Conservation (phyloP, 2,113 vertebrate genomes). For the Pteropus alecto region DNA sequence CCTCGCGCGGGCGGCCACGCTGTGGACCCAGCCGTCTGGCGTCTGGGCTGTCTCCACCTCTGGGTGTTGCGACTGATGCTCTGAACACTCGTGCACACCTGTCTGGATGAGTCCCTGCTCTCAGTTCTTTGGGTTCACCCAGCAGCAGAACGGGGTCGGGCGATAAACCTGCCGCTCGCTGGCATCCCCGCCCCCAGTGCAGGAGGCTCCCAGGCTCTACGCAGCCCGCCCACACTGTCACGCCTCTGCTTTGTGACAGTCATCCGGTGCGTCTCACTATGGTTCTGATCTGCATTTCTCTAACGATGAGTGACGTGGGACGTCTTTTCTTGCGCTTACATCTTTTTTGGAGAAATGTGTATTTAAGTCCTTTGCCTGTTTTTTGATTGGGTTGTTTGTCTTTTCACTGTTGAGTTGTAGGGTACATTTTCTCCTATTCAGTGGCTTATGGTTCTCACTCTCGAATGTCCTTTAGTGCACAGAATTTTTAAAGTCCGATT, state of each 20-base stretch:
- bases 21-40: background rate
- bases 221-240: background rate
- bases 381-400: background rate
- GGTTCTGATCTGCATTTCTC: background rate
- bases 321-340: background rate
- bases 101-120: too few species aligned
- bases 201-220: background rate
- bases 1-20: too few species aligned
- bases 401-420: background rate
- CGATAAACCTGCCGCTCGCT: accelerated
- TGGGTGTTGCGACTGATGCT: background rate
- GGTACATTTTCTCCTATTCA: background rate
- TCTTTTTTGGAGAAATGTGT: background rate
- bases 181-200: accelerated
- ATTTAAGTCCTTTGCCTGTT: background rate
- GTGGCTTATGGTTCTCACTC: background rate
- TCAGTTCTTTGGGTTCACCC: background rate
- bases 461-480: background rate
- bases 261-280: background rate
- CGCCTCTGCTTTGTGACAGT: too few species aligned
- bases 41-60: background rate
- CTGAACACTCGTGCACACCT: background rate
- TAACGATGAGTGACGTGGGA: too few species aligned
- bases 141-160: background rate
- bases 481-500: background rate